phyloP scores from a whole-genome alignment of 2,797 vertebrate species.

The Columba guinea region DNA sequence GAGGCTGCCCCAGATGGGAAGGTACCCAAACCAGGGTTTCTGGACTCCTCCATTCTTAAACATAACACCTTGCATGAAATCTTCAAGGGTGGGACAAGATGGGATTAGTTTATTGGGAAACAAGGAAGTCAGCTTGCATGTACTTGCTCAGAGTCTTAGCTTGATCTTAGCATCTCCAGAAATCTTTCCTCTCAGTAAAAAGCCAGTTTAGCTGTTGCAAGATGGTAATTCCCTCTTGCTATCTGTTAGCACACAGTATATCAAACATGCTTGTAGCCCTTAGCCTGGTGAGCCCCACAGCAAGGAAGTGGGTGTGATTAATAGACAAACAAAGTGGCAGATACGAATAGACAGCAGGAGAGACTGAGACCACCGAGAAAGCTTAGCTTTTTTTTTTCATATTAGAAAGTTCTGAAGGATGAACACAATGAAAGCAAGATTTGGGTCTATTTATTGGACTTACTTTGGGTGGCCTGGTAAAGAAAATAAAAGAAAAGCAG shows the following conservation, averaged over 20 bases:
- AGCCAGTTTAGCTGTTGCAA: background rate
- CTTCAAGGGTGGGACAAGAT: background rate
- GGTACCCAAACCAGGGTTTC: background rate
- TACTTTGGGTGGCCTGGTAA: background rate
- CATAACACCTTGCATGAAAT: background rate
- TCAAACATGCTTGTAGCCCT: background rate
- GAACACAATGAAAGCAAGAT: background rate
- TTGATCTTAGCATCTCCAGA: background rate
- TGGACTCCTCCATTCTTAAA: background rate
- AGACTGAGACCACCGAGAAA: background rate
- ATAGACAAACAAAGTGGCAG: background rate
- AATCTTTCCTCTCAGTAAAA: background rate
- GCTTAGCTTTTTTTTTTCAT: background rate
- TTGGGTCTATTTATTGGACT: background rate
- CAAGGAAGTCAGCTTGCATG: background rate
- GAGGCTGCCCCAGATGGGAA: background rate
- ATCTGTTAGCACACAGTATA: background rate
- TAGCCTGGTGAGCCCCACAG: background rate
- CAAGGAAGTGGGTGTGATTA: background rate
- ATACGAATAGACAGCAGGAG: background rate
- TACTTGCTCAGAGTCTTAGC: background rate
- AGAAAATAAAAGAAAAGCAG: background rate
- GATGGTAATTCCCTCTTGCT: background rate
- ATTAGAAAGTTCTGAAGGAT: background rate
- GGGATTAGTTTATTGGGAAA: background rate